Conservation (phyloP, 2,888 invertebrate species). For the Congeria kusceri region DNA sequence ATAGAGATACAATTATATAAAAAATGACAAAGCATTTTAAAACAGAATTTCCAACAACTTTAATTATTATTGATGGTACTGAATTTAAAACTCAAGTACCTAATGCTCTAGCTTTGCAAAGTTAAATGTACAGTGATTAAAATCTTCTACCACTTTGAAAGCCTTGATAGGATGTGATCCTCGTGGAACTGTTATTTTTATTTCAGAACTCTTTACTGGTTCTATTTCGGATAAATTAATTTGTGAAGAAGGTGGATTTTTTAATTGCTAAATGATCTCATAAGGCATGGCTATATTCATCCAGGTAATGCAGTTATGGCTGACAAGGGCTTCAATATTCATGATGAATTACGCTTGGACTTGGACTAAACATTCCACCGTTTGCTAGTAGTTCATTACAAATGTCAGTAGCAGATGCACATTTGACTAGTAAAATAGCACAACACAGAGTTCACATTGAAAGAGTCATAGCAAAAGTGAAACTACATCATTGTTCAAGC, state of each 20-base stretch:
- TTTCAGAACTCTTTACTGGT: conserved; percentile 17
- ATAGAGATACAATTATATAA: conserved; percentile 32
- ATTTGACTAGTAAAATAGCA: too few species aligned
- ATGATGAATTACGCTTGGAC: conserved; percentile 28
- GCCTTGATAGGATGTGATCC: conserved; percentile 45
- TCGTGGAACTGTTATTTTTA: conserved; percentile 47
- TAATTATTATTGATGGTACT: conserved; percentile 51
- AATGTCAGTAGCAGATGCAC: conserved; percentile 25
- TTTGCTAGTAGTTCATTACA: conserved; percentile 22
- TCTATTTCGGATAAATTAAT: conserved; percentile 11
- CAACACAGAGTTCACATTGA: too few species aligned
- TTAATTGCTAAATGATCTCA: background rate
- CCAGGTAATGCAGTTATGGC: conserved; percentile 40
- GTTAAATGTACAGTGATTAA: conserved; percentile 57
- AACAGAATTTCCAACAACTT: conserved; percentile 39
- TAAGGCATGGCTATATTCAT: conserved; percentile 9
- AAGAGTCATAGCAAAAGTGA: too few species aligned
- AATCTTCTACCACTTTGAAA: conserved; percentile 50
- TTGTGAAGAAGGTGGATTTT: conserved; percentile 23
- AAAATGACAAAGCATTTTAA: conserved; percentile 43
- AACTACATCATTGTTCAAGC: too few species aligned
- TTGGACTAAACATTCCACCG: conserved; percentile 31
- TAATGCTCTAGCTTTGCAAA: conserved; percentile 30
- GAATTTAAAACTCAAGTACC: conserved; percentile 46
- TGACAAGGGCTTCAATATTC: conserved; percentile 45